phyloP scores from a whole-genome alignment of 92 coral and sea anemone genomes.

The Palythoa caribaeorum region DNA sequence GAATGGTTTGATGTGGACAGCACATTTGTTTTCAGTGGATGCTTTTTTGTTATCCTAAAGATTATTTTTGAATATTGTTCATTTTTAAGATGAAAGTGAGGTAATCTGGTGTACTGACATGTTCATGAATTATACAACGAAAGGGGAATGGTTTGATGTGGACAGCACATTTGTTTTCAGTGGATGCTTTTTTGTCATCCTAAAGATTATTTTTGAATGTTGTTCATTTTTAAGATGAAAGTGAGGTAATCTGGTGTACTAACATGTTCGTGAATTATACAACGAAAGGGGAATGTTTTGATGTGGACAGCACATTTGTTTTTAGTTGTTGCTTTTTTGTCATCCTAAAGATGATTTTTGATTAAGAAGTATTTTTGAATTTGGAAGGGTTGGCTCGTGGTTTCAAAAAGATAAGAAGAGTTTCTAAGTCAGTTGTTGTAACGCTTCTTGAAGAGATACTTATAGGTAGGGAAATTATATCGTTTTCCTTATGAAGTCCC shows the following conservation, averaged over 20 bases:
- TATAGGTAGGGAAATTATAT: too few relatives aligned
- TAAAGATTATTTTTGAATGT: not conserved
- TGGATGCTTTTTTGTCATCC: not conserved
- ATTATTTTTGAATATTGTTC: not conserved
- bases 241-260: slow-evolving; percentile 15
- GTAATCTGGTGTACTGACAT: not conserved
- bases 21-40: not conserved
- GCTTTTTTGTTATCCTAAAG: not conserved
- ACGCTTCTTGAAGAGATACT: too few relatives aligned
- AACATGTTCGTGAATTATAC: not conserved
- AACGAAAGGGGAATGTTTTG: not conserved
- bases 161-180: not conserved
- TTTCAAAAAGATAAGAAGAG: too few relatives aligned
- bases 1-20: not conserved
- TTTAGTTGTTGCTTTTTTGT: not conserved
- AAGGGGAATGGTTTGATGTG: not conserved
- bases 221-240: not conserved
- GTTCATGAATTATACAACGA: not conserved
- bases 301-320: too few relatives aligned
- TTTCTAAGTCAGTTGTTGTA: too few relatives aligned
- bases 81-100: slow-evolving; percentile 19
- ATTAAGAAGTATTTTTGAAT: too few relatives aligned
- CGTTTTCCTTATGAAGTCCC: too few relatives aligned
- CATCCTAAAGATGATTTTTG: not conserved
- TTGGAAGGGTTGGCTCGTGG: too few relatives aligned